Evolutionary conservation across 1,140 invertebrate species (phyloP).

Genomic region (Bombyx mandarina): DNA sequence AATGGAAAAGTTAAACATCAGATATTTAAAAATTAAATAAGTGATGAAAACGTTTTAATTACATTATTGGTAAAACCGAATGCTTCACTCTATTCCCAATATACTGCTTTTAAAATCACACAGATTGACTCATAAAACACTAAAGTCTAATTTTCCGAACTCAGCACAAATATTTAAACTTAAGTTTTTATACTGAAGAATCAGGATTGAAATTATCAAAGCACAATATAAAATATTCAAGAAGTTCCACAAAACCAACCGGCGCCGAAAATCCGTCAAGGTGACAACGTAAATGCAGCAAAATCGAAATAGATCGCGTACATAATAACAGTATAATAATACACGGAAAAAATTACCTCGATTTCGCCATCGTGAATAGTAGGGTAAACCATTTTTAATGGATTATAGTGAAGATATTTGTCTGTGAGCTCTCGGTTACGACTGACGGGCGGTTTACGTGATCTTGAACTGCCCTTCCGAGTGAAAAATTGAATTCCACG

Average conservation of each 20-base stretch:
- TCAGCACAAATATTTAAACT: too few species aligned
- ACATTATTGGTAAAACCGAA: too few species aligned
- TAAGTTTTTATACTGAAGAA: too few species aligned
- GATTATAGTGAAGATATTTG: conserved; percentile 29
- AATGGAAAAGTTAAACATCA: too few species aligned
- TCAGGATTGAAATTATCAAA: background rate
- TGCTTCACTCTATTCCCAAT: too few species aligned
- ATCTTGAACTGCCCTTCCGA: conserved; percentile 67
- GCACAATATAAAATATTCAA: background rate
- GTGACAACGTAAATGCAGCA: conserved; percentile 19
- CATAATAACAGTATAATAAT: conserved; percentile 7
- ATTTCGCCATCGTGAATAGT: conserved; percentile 60
- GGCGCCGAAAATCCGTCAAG: conserved; percentile 26
- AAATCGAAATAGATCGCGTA: conserved; percentile 18
- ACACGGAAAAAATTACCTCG: conserved; percentile 42
- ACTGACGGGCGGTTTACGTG: conserved; percentile 44
- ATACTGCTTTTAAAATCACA: too few species aligned
- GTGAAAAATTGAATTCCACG: conserved; percentile 51
- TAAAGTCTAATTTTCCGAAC: too few species aligned
- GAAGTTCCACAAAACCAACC: conserved; percentile 9
- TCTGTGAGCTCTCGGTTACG: conserved; percentile 28
- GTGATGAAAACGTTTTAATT: too few species aligned
- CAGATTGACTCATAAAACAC: too few species aligned
- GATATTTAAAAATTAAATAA: too few species aligned
- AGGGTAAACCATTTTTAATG: conserved; percentile 54